These are phyloP conservation scores for Teleogryllus occipitalis DNA, from an alignment of 1,140 invertebrate genomes.

Conservation along the genomic window DNA sequence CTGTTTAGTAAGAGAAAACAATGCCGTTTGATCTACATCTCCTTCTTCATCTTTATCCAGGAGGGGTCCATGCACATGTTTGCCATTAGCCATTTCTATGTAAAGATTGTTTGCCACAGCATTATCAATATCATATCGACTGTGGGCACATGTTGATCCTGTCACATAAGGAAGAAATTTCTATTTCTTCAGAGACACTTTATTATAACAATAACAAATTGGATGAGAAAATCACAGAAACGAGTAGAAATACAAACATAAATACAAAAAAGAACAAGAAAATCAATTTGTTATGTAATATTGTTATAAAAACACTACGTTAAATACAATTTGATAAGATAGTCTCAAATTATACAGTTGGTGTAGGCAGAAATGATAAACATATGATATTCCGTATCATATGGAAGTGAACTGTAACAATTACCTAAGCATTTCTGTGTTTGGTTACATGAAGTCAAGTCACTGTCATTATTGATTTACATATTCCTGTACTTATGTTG, in stretches of 20 bases:
- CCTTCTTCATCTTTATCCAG: background rate
- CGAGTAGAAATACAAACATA: background rate
- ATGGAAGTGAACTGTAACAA: no score
- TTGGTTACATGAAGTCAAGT: no score
- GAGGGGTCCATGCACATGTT: background rate
- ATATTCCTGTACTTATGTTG: no score
- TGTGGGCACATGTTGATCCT: background rate
- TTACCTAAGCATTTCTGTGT: no score
- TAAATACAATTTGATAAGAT: background rate
- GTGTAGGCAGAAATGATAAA: no score
- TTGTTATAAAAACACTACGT: background rate
- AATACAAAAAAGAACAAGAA: background rate
- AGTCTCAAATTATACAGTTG: background rate
- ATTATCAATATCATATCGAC: constrained; percentile 7
- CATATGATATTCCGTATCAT: no score
- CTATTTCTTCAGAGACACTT: background rate
- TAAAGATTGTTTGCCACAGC: background rate
- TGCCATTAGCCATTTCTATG: background rate
- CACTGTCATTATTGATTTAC: no score
- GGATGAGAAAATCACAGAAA: background rate
- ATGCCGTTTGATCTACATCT: background rate
- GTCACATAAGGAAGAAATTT: background rate
- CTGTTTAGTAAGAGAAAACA: background rate
- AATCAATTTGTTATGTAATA: background rate
- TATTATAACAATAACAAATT: background rate